Percentiles rank a stretch among this genome's conserved stretches.
phyloP scores from a whole-genome alignment of 2,113 vertebrate genomes.

The Taxidea taxus region DNA sequence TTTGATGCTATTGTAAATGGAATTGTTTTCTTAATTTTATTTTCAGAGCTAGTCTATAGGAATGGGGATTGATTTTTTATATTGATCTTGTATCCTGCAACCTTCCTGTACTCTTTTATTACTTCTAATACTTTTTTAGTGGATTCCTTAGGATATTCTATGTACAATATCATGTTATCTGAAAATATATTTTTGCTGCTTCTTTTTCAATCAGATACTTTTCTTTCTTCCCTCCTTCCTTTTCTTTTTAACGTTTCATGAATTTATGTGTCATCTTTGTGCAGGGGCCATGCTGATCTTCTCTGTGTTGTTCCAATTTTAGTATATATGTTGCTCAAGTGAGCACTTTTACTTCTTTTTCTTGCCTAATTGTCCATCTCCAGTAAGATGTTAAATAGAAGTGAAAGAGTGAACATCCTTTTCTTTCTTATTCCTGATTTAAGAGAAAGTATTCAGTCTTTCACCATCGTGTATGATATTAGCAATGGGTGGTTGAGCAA shows the following conservation, averaged over 20 bases:
- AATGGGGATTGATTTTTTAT: not conserved
- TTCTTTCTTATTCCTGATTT: not conserved
- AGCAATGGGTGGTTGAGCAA: not conserved
- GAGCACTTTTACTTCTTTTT: not conserved
- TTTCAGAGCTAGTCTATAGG: not conserved
- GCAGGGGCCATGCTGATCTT: not conserved
- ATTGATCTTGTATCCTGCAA: not conserved
- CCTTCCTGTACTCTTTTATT: not conserved
- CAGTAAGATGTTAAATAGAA: not conserved
- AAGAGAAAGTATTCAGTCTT: not conserved
- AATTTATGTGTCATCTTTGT: not conserved
- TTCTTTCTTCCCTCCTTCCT: not conserved
- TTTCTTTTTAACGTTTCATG: not conserved
- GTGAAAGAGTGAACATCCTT: not conserved
- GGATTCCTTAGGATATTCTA: not conserved
- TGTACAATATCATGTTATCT: not conserved
- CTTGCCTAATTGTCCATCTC: not conserved
- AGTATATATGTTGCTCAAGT: not conserved
- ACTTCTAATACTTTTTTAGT: not conserved
- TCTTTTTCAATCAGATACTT: not conserved
- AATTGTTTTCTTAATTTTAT: conserved; percentile 1
- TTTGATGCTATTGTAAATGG: not conserved
- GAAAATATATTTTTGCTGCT: not conserved
- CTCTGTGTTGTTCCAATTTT: not conserved
- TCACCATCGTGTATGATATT: not conserved